These are phyloP conservation scores for Phyllotis vaccarum DNA, from an alignment of 2,797 vertebrate species.

Conservation along the genomic window DNA sequence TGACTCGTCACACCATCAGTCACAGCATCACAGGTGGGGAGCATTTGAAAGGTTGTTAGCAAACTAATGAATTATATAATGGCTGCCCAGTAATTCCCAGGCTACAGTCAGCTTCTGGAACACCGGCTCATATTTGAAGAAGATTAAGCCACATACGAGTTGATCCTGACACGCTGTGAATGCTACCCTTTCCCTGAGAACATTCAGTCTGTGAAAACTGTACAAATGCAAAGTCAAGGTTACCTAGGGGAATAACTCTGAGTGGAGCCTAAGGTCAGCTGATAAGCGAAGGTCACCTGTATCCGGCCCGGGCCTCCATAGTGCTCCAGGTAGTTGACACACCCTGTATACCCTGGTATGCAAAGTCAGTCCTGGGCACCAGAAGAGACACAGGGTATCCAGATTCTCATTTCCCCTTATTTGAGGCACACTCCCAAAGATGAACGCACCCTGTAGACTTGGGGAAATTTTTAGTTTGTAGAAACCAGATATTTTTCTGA, in stretches of 20 bases:
- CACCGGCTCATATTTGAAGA: not conserved
- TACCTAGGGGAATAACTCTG: not conserved
- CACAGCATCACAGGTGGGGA: constrained; percentile 31
- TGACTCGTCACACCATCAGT: constrained; percentile 37
- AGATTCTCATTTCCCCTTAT: not conserved
- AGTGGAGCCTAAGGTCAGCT: not conserved
- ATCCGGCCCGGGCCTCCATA: not conserved
- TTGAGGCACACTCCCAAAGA: not conserved
- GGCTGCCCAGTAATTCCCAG: constrained; percentile 41
- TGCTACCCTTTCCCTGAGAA: not conserved
- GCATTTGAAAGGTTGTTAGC: constrained; percentile 59
- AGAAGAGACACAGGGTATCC: not conserved
- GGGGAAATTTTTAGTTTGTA: not conserved
- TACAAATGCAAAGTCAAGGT: not conserved
- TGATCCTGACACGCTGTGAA: not conserved
- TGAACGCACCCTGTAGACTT: not conserved
- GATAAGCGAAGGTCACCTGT: not conserved
- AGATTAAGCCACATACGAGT: not conserved
- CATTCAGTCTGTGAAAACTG: not conserved
- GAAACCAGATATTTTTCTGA: not conserved
- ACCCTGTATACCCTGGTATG: not conserved
- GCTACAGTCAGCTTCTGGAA: not conserved
- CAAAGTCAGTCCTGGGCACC: not conserved
- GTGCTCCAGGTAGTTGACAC: not conserved
- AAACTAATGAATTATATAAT: constrained; percentile 64